These are phyloP conservation scores for Drosophila macrospina DNA, from an alignment of 2,888 invertebrate genomes.

Conservation along the genomic window DNA sequence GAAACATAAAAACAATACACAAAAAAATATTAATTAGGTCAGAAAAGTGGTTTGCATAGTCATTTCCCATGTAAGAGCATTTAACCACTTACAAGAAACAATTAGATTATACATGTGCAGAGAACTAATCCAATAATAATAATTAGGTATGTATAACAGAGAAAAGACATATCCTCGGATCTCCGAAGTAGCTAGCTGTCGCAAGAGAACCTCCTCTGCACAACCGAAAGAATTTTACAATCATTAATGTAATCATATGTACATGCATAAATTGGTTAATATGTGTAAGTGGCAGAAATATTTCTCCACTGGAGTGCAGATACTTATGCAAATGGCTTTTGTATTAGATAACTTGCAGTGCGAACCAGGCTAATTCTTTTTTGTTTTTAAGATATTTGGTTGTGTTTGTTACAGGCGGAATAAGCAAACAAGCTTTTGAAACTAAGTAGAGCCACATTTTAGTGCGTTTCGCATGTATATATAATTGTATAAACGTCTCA, in stretches of 20 bases:
- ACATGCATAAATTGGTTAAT: background rate
- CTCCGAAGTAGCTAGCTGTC: slow-evolving; percentile 1
- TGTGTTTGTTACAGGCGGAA: background rate
- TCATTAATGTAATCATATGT: background rate
- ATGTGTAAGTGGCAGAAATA: background rate
- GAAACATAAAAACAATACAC: slow-evolving; percentile 4
- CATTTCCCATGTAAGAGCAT: background rate
- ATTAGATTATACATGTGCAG: slow-evolving; percentile 9
- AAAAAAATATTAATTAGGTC: background rate
- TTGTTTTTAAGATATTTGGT: background rate
- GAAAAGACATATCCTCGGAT: slow-evolving; percentile 3
- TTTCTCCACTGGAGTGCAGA: background rate
- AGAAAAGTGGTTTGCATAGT: slow-evolving; percentile 5
- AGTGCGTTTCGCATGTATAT: no score
- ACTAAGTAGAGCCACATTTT: no score
- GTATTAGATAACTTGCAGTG: background rate
- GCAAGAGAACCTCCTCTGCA: background rate
- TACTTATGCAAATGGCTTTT: background rate
- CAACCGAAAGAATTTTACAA: background rate
- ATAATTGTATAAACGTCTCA: no score
- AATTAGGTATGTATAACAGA: background rate
- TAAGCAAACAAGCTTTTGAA: background rate
- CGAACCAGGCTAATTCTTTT: background rate
- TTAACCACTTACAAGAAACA: background rate
- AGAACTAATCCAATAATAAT: background rate